Evolutionary conservation across 1,140 invertebrate genomes (phyloP), one percentile per base, ranked within the genome.

Genomic region (Ips nitidus): DNA sequence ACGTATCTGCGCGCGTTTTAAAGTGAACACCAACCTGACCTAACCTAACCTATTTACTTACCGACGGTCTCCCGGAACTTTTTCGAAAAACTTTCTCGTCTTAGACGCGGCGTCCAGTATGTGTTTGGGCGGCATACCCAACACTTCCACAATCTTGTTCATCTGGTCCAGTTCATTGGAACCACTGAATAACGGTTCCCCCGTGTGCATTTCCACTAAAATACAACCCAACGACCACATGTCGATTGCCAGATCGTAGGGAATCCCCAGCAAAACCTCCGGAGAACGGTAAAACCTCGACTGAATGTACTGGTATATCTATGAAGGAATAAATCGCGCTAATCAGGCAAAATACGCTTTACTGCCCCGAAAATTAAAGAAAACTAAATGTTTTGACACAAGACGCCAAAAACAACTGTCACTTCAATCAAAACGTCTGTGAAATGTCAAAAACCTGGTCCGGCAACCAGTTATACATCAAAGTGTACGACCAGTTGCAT

Each of bases 281-380:
- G 95, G 95, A 64, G 95, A 99, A 76, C 98, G 90, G 85, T 99
- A 99, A 85, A 99, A 99, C 81, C 98, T 89, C 79, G 95, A 98
- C 84, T 99, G 98, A 80, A 99, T 99, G 84, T 99, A 99, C 83
- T 99, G 97, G 85, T 99, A 99, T 87, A 99, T 98, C 93, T 98
- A 22, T 0, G 22, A 22, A 22, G 22, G 0, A 22, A 22, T 22
- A 22, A 22, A 22, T 22, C 22, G 22, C 22, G 22, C 22, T 22
- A 22, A 22, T 22, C 22, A 22, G 22, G 22, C 22, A 22, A 22
- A 22, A 22, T 22, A 22, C 22, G 22, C 22, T 22, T 22, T 22
- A 22, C 22, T 22, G 22, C 22, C n/a, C 22, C 0, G 22, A 22
- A 22, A 22, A 22, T 22, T 22, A 22, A 22, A 22, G n/a, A 22